A percentile compares a stretch with the other conserved stretches of the same genome.
Conservation (phyloP, 2,888 invertebrate genomes). For the Cloeon dipterum region DNA sequence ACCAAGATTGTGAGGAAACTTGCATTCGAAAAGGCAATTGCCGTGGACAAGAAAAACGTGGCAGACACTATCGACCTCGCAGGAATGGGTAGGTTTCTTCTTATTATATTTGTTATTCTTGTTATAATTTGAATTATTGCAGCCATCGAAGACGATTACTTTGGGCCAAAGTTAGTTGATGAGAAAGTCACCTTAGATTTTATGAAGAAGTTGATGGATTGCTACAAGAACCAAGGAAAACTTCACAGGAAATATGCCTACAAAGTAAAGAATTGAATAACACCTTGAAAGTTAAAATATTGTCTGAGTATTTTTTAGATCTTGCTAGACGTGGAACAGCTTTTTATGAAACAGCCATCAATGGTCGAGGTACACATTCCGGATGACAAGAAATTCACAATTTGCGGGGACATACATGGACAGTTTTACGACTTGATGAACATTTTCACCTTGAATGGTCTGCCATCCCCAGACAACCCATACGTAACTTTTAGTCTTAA, state of each 20-base stretch:
- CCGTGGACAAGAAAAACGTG: constrained; percentile 72
- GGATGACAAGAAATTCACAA: constrained; percentile 78
- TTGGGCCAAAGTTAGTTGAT: constrained; percentile 70
- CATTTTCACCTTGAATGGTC: constrained; percentile 90
- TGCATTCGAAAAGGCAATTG: constrained; percentile 92
- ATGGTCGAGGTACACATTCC: constrained; percentile 75
- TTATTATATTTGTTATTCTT: background rate
- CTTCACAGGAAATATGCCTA: constrained; percentile 94
- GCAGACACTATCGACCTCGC: constrained; percentile 78
- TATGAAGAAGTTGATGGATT: constrained; percentile 68
- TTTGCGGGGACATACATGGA: constrained; percentile 97
- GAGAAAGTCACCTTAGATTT: constrained; percentile 76
- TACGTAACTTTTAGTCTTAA: constrained; percentile 26
- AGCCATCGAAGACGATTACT: constrained; percentile 90
- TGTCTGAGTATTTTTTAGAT: constrained; percentile 42
- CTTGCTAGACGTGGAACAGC: constrained; percentile 66
- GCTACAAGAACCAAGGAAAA: constrained; percentile 76
- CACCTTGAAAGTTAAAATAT: background rate
- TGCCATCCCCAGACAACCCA: constrained; percentile 85
- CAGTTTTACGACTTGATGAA: constrained; percentile 97
- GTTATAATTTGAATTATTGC: constrained; percentile 8
- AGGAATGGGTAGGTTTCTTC: constrained; percentile 49
- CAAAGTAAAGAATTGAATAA: constrained; percentile 32
- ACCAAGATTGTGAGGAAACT: constrained; percentile 85
- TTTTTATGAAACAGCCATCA: constrained; percentile 64